Evolutionary conservation across 1,140 invertebrate species (phyloP), one percentile per base, ranked within the genome.

Genomic region (Brachionus rotundiformis): DNA sequence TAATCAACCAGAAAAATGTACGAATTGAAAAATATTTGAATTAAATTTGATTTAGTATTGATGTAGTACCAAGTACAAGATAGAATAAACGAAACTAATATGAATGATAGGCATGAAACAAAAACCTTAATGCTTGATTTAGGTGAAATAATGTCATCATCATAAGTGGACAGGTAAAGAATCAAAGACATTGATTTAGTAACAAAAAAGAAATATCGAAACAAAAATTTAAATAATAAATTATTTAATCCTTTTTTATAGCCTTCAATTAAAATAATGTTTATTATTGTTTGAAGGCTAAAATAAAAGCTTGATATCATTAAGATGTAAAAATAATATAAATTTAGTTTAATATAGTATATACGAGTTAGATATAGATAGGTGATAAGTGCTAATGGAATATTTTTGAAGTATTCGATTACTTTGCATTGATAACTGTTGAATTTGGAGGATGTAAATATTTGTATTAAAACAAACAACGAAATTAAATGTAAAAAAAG

Each of bases 211-310:
- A 73, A 73, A 33, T 44, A 73, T 19, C 68, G 16, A 27, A 73
- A 73, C 36, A 73, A 73, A 73, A 73, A 73, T 44, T 73, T 73
- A 13, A 73, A 73, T 27, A 44, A 25, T 73, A 44, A 41, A 73
- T 44, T 73, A 39, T 44, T 41, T 19, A 73, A 73, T 25, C 44
- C 44, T 8, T 25, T 41, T 5, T 41, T 44, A 25, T n/a, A 27
- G 19, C 13, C 23, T 41, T 73, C 68, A 25, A 73, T 44, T 73
- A 73, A n/a, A 73, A 73, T 27, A 11, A 73, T 10, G 25, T 73
- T 73, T 44, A 44, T 41, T 25, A 73, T 47, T 13, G 68, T 25
- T 73, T 44, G 36, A 23, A 73, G 4, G 44, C 68, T 44, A 73
- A 44, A 73, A 73, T 73, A 73, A 44, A 73, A 23, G 2, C 16